Evolutionary conservation across 2,888 invertebrate genomes (phyloP), one percentile per base, ranked within the genome.

Genomic region (Shargacucullia verbasci): DNA sequence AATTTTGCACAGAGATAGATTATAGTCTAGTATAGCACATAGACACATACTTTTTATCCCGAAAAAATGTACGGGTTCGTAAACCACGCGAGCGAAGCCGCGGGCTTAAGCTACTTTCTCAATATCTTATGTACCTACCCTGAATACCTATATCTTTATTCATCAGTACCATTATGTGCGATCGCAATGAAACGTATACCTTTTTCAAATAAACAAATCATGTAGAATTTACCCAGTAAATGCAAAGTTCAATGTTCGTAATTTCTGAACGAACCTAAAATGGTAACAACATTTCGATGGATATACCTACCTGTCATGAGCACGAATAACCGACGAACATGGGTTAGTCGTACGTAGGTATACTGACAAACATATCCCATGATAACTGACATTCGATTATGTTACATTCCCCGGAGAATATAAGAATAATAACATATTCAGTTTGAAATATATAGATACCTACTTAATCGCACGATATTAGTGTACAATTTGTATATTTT

Each of bases 351-450:
- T 45, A 14, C n/a, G 27, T 31, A 25, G 33, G 31, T 50, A 35
- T 27, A 40, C 39, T 13, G 34, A 20, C 15, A 48, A 44, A 39
- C 15, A 52, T 40, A 15, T n/a, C n/a, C n/a, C n/a, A n/a, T n/a
- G n/a, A 34, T 65, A 63, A 64, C 70, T 49, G 65, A 48, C 65
- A 64, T 59, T 64, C 45, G 54, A 43, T 31, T 31, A 43, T 47
- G 37, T 37, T 5, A n/a, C 6, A 53, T 34, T 34, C 48, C 44
- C 2, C 46, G 5, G 20, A 34, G 34, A 46, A 49, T 61, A 37
- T 35, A 10, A 38, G 14, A 49, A 47, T 46, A 46, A 43, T 46
- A 39, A 35, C 12, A 37, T 29, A 50, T 54, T 60, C 45, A 37
- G 25, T 57, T 33, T 41, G 35, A 34, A 33, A 25, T 34, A 52